phyloP scores from a whole-genome alignment of 2,888 invertebrate species.

The Leucophenga montana region DNA sequence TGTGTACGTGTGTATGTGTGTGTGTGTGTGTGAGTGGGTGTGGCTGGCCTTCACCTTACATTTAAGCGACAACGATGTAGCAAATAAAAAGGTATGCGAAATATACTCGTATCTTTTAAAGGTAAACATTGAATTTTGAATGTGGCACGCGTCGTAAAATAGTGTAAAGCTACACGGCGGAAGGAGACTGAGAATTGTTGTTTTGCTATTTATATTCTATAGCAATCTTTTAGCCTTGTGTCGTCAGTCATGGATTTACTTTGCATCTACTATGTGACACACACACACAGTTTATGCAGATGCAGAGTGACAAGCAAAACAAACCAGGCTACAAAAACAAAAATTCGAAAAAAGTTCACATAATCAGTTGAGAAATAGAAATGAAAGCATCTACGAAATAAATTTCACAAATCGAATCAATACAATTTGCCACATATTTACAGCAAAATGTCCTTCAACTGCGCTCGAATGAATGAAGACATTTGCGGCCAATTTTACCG shows the following conservation, averaged over 20 bases:
- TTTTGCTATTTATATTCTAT: not conserved
- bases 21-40: not conserved
- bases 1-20: not conserved
- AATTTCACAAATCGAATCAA: not conserved
- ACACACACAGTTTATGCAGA: not conserved
- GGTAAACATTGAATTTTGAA: not conserved
- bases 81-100: not conserved
- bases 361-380: not conserved
- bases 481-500: not conserved
- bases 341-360: not conserved
- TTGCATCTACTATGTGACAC: too few relatives aligned
- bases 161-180: not conserved
- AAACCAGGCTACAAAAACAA: not conserved
- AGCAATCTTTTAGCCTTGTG: constrained; percentile 2
- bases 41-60: constrained; percentile 18
- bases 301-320: not conserved
- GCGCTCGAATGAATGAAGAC: not conserved
- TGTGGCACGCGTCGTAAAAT: not conserved
- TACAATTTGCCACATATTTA: not conserved
- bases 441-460: not conserved
- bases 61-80: not conserved
- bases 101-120: not conserved
- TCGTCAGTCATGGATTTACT: not conserved
- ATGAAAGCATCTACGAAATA: not conserved
- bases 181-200: not conserved